Evolutionary conservation across 2,888 invertebrate species (phyloP), one percentile per base, ranked within the genome.

Genomic region (Diarsia brunnea): DNA sequence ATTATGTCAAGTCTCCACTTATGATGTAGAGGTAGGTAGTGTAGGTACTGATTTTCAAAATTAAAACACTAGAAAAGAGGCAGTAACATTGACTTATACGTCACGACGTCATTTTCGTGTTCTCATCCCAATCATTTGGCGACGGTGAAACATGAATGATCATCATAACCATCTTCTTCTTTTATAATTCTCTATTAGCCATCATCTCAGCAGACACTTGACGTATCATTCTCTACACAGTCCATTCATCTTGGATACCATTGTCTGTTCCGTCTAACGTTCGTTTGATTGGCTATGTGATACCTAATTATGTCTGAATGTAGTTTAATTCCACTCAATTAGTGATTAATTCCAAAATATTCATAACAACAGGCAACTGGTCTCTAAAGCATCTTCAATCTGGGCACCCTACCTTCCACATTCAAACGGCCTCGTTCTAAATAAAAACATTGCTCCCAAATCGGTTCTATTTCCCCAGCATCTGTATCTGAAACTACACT

Each of bases 401-500:
- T 91, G 89, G 91, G 74, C 76, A 85, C 75, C 74, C 75, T 78
- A 80, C 90, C 90, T 84, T 90, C 90, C 88, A 90, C 90, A 91
- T 91, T 88, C 89, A 91, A 95, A 95, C 93, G 89, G 92, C 92
- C 93, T 95, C 94, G 92, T 95, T 96, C 94, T 93, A 95, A 96
- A 96, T 95, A 95, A 96, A 95, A 96, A 95, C 95, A 96, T 95
- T 94, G 95, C 95, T 94, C 91, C 95, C 94, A 94, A 95, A 95
- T 93, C 95, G 94, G 92, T 94, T 94, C 94, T 94, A 94, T 94
- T 94, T 93, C 90, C 91, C 93, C 91, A 85, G 90, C 95, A 95
- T 94, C 93, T 94, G 94, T 92, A 93, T 88, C 90, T 87, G 81
- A 87, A 79, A 89, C 92, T 76, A 90, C 73, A 66, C 53, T 81